Evolutionary conservation across 2,888 invertebrate genomes (phyloP).

Genomic region (Metallyticus violacea): DNA sequence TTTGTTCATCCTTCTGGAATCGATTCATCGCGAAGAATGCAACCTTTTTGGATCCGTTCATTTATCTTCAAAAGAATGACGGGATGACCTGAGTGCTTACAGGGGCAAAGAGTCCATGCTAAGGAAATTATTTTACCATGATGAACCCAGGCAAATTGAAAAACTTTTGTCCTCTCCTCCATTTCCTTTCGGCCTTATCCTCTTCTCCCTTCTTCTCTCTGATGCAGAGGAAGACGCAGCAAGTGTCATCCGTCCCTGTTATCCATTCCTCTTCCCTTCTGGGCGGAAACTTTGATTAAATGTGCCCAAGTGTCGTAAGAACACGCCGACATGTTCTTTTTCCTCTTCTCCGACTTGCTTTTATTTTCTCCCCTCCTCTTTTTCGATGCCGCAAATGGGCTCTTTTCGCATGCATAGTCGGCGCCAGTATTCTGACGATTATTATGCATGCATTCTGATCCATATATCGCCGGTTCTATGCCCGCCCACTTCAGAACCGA

Average conservation of each 20-base stretch:
- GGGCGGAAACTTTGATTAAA: neutral
- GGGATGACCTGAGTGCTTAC: neutral
- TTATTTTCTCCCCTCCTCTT: neutral
- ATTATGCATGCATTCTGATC: neutral
- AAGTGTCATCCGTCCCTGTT: neutral
- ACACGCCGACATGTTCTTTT: neutral
- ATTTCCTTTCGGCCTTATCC: neutral
- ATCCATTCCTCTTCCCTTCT: neutral
- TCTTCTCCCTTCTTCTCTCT: neutral
- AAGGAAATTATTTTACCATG: neutral
- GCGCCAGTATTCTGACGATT: neutral
- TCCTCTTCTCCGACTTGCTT: neutral
- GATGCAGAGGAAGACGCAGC: neutral
- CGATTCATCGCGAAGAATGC: neutral
- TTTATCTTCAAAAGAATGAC: neutral
- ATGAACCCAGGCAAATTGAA: slow-evolving; percentile 14
- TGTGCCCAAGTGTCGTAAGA: neutral
- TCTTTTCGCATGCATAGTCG: neutral
- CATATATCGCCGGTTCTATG: neutral
- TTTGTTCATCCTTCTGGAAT: neutral
- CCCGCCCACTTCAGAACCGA: neutral
- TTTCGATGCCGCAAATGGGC: neutral
- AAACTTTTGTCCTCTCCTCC: slow-evolving; percentile 8
- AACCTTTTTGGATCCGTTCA: neutral
- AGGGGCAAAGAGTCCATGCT: neutral